Conservation (phyloP, 2,888 invertebrate genomes). For the Diplolepis rosae region DNA sequence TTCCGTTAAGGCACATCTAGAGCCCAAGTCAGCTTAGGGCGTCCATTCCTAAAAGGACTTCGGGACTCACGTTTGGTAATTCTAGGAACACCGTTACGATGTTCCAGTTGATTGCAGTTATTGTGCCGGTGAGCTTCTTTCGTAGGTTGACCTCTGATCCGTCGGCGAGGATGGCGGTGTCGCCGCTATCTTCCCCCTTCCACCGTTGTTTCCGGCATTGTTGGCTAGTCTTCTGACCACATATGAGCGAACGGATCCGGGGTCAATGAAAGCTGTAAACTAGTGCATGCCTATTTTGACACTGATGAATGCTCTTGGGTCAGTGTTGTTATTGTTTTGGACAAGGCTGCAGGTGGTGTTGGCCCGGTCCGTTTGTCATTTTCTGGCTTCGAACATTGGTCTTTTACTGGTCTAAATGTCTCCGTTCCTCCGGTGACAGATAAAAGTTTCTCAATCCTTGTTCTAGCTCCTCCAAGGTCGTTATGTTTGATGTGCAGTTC, state of each 20-base stretch:
- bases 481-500: not conserved
- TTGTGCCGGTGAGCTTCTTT: too few relatives aligned
- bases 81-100: too few relatives aligned
- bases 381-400: not conserved
- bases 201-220: not conserved
- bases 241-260: not conserved
- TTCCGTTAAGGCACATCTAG: too few relatives aligned
- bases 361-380: not conserved
- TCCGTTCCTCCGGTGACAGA: not conserved
- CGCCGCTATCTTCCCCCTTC: too few relatives aligned
- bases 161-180: not conserved
- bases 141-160: not conserved
- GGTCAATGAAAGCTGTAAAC: not conserved
- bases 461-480: not conserved
- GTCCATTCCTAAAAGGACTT: too few relatives aligned
- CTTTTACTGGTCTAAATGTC: not conserved
- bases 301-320: not conserved
- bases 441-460: not conserved
- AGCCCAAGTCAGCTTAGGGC: too few relatives aligned
- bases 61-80: too few relatives aligned
- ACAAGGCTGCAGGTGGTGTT: not conserved
- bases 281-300: not conserved
- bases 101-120: too few relatives aligned
- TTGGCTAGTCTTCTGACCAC: not conserved
- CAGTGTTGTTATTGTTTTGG: too few relatives aligned